These are phyloP conservation scores for Cryptotermes secundus DNA, from an alignment of 1,140 invertebrate genomes.

Conservation along the genomic window DNA sequence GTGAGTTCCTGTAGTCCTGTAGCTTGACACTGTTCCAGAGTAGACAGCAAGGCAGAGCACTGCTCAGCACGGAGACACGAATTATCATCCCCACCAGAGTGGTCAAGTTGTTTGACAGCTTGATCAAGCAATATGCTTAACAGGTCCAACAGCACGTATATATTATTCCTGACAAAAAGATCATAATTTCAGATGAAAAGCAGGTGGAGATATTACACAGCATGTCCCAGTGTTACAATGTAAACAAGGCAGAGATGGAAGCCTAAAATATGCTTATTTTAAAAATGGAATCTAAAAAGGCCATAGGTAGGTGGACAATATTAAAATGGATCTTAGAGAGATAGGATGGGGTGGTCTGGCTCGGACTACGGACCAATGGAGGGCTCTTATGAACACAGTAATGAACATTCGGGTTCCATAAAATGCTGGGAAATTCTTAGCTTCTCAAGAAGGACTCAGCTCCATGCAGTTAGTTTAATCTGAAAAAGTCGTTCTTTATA, in stretches of 20 bases:
- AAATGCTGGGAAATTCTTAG: too few relatives aligned
- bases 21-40: conserved; percentile 33
- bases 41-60: conserved; percentile 30
- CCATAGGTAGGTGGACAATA: not conserved
- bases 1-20: conserved; percentile 33
- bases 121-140: conserved; percentile 30
- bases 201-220: not conserved
- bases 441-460: too few relatives aligned
- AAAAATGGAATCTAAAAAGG: not conserved
- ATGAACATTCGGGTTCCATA: too few relatives aligned
- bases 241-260: too few relatives aligned
- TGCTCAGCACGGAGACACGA: conserved; percentile 27
- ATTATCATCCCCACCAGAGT: conserved; percentile 29
- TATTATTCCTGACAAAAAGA: conserved; percentile 19
- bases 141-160: conserved; percentile 33
- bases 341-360: too few relatives aligned
- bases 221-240: too few relatives aligned
- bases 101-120: conserved; percentile 23
- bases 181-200: not conserved
- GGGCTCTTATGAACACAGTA: too few relatives aligned
- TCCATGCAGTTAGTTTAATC: too few relatives aligned
- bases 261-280: not conserved
- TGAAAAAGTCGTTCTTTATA: too few relatives aligned
- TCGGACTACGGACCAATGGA: too few relatives aligned
- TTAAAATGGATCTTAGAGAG: too few relatives aligned